Conservation (phyloP, 2,113 vertebrate genomes). For the Eolophus roseicapilla region DNA sequence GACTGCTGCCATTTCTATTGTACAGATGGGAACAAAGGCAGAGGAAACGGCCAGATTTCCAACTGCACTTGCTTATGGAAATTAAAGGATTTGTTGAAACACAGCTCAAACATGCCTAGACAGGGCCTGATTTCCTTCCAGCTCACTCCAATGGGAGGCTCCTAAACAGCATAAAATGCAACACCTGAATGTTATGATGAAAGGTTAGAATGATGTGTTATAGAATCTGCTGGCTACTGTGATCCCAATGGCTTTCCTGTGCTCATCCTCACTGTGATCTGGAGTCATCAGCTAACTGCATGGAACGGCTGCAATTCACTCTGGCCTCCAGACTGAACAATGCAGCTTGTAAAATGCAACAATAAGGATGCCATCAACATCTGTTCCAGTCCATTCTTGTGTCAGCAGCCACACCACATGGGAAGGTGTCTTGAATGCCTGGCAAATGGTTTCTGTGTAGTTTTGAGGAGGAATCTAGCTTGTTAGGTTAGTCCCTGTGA, state of each 20-base stretch:
- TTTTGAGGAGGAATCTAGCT: neutral
- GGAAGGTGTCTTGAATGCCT: neutral
- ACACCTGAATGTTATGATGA: neutral
- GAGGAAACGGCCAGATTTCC: neutral
- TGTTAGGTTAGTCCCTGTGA: neutral
- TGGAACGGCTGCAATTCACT: neutral
- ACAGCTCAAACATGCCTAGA: neutral
- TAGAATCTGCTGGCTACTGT: conserved; percentile 9
- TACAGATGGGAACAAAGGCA: neutral
- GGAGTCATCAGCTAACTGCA: neutral
- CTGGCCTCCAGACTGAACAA: neutral
- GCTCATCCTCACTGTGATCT: neutral
- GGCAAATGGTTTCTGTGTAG: neutral
- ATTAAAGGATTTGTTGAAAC: conserved; percentile 27
- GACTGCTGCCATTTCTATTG: neutral
- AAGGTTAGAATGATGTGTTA: neutral
- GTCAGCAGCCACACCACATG: neutral
- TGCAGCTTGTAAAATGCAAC: neutral
- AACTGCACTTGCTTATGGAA: neutral
- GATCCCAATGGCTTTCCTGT: neutral
- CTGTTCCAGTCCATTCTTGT: neutral
- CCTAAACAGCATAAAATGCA: neutral
- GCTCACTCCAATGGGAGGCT: neutral
- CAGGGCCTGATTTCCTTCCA: conserved; percentile 23
- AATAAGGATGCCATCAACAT: neutral